phyloP scores from a whole-genome alignment of 2,113 vertebrate genomes.

The Morone chrysops region DNA sequence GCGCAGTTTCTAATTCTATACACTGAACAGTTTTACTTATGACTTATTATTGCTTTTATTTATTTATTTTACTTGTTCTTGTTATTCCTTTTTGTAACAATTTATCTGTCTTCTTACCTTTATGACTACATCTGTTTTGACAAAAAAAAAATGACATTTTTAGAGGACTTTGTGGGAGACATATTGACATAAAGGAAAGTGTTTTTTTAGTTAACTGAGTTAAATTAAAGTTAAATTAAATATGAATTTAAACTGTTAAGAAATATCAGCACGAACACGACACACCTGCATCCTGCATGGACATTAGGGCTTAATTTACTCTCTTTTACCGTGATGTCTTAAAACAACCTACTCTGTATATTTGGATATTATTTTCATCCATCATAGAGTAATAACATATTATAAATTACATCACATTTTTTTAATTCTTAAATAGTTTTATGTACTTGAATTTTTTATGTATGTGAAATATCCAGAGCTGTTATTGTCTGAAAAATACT shows the following conservation, averaged over 20 bases:
- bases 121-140: neutral
- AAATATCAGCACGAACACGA: too few relatives aligned
- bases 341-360: neutral
- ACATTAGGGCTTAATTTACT: neutral
- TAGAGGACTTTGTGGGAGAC: neutral
- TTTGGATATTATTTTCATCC: neutral
- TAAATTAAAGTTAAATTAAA: too few relatives aligned
- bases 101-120: constrained; percentile 7
- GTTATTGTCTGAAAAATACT: neutral
- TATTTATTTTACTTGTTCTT: constrained; percentile 1
- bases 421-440: neutral
- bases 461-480: neutral
- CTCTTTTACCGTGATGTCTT: neutral
- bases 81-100: constrained; percentile 11
- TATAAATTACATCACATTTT: neutral
- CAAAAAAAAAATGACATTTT: too few relatives aligned
- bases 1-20: neutral
- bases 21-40: neutral
- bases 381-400: neutral
- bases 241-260: too few relatives aligned
- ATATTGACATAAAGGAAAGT: neutral
- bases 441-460: too few relatives aligned
- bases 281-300: neutral
- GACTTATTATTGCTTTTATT: too few relatives aligned
- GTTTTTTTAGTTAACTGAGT: too few relatives aligned